Base-by-base conservation (phyloP, 2,888 invertebrate genomes). In the Thera britannica region DNA sequence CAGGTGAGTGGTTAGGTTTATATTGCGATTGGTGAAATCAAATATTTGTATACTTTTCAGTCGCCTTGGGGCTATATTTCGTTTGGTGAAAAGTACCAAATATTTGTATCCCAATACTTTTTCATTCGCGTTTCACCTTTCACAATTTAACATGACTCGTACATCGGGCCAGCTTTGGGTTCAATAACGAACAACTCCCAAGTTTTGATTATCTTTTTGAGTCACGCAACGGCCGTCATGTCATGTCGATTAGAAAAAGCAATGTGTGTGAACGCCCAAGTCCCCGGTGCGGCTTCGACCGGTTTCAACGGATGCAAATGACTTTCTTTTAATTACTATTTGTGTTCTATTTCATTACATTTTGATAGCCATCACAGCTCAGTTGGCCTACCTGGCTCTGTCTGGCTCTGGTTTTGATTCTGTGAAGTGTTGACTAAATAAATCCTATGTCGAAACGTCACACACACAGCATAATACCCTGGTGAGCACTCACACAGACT, bases 261-360 rank as follows among this genome's bases (percentile, higher is more conserved):
- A 58, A 61, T 61, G 71, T 72, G 74, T 74, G 70, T 75, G 72
- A 75, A 68, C 72, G 71, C 67, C 68, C 70, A 67, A 72, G 58
- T 70, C 60, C 63, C 72, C 71, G 62, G 70, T 60, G 65, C 38
- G 59, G 55, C 66, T 60, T 51, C 48, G 71, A 78, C 75, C 74
- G 74, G 75, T 75, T 73, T 60, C 49, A 64, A 74, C 80, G 78
- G 81, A 83, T 81, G 80, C 80, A 79, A 82, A 82, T 82, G 77
- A 77, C 82, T 82, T 84, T 84, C 81, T 80, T 83, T 82, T 79
- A 77, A 81, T 81, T 78, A 72, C 74, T 76, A 72, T 58, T 74
- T 77, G 78, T 78, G 78, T 77, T 78, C 78, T 69, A 72, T 72
- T 71, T 73, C 70, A 73, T 75, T 70, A 62, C 69, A 71, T 79